Conservation (phyloP, 2,113 vertebrate genomes). For the Mobula birostris region DNA sequence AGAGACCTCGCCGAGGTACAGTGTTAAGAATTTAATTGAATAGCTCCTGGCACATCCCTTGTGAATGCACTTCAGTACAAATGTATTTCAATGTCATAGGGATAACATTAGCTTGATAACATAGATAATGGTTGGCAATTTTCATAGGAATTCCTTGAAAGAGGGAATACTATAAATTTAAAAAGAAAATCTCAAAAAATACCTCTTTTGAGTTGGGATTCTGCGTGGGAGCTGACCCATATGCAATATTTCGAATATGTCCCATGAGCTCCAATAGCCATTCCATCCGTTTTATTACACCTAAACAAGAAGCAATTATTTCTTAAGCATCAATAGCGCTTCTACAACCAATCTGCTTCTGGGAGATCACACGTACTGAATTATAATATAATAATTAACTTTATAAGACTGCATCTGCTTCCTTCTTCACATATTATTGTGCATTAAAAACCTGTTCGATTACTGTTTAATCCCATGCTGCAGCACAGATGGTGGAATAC, state of each 20-base stretch:
- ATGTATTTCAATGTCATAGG: background rate
- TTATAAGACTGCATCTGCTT: background rate
- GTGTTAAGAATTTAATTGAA: background rate
- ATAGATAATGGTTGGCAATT: background rate
- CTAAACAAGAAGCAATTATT: conserved; percentile 51
- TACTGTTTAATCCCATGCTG: background rate
- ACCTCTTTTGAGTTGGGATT: conserved; percentile 63
- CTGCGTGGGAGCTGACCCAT: conserved; percentile 51
- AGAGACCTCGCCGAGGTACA: background rate
- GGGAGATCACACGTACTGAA: background rate
- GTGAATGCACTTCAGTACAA: background rate
- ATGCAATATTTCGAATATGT: conserved; percentile 68
- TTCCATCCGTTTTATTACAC: conserved; percentile 74
- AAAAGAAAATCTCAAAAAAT: background rate
- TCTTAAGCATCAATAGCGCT: background rate
- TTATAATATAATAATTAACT: background rate
- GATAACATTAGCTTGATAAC: background rate
- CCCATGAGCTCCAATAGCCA: conserved; percentile 93
- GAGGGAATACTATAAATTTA: background rate
- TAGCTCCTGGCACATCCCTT: background rate
- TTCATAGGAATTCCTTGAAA: background rate
- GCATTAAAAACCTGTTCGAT: background rate
- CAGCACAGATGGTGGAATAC: background rate
- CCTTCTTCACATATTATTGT: background rate
- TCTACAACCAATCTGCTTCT: background rate